Base-by-base conservation (phyloP, 2,797 vertebrate genomes). In the Danio albolineatus region DNA sequence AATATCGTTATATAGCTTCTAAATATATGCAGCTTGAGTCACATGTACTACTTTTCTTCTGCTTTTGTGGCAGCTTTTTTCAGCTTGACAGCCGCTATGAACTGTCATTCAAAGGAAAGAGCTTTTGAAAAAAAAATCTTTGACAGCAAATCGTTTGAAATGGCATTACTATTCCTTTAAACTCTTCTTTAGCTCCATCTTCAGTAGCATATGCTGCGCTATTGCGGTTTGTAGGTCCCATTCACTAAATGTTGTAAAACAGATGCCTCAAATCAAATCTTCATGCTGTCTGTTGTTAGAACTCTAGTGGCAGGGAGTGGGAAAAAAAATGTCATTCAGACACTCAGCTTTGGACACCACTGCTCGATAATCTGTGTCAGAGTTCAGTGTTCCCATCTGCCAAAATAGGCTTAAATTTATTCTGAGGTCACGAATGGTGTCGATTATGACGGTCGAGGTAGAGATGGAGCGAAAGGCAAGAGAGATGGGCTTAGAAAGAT, bases 361-460 rank as follows among this genome's bases (percentile, higher is more conserved):
- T 36, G 41, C 13, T 48, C 19, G n/a, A 7, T 43, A n/a, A 48
- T 62, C 57, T 5, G 6, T 61, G 67, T 46, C 57, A 72, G 21
- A 79, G 77, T 62, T 79, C 19, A 54, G 39, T 36, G 39, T 61
- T 73, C 49, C 59, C 41, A 70, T 53, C 14, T 54, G 59, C 28
- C 62, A 12, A 64, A 53, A 64, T 54, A 6, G 46, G 5, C 38
- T 46, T 41, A 39, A 0, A 48, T 69, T 49, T 78, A 43, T 61
- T 60, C 28, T 9, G 28, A 19, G 75, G 53, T 69, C 2, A 1
- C 9, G 13, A 21, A 70, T 70, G 19, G 5, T 66, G 14, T 77
- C 1, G 14, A 36, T 78, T 41, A 17, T 62, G 10, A 44, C 6
- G 1, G 41, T 17, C 6, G 48, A 54, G 16, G 5, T 48, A 73